A percentile compares a stretch with the other conserved stretches of the same genome.
These are phyloP conservation scores for Cephus pulcher DNA, from an alignment of 2,888 invertebrate genomes.

Conservation along the genomic window DNA sequence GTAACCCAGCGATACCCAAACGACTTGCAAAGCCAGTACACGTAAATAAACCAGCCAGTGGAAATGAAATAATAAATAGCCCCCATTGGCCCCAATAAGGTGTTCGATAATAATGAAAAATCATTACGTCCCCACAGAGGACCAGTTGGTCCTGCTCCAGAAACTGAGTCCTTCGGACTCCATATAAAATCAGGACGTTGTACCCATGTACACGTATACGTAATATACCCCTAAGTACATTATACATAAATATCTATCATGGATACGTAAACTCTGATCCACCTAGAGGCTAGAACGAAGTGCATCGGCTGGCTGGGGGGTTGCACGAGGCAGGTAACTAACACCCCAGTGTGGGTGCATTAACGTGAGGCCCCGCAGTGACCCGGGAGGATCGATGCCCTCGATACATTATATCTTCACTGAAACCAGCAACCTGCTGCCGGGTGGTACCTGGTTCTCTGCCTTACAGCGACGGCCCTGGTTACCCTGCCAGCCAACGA, in stretches of 20 bases:
- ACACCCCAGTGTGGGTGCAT: conserved; percentile 14
- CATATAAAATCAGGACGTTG: conserved; percentile 44
- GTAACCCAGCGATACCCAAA: too few species aligned
- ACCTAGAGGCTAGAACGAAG: conserved; percentile 25
- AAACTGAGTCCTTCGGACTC: conserved; percentile 38
- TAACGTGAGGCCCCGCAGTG: conserved; percentile 54
- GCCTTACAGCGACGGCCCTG: too few species aligned
- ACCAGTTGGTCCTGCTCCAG: neutral
- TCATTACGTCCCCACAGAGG: too few species aligned
- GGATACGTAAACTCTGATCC: conserved; percentile 29
- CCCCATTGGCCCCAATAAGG: too few species aligned
- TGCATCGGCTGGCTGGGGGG: conserved; percentile 1
- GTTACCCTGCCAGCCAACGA: too few species aligned
- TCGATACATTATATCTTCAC: conserved; percentile 35
- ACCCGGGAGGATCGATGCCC: conserved; percentile 63
- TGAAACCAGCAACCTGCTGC: conserved; percentile 39
- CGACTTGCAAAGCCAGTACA: too few species aligned
- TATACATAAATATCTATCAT: too few species aligned
- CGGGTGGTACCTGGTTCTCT: conserved; percentile 16
- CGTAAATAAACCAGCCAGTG: too few species aligned
- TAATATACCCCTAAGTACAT: too few species aligned
- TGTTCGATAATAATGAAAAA: too few species aligned
- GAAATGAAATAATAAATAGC: too few species aligned
- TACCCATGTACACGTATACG: too few species aligned
- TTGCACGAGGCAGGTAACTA: neutral